Percentiles rank a stretch among this genome's conserved stretches.
Conservation (phyloP, 2,888 invertebrate species). For the Ischnura elegans region DNA sequence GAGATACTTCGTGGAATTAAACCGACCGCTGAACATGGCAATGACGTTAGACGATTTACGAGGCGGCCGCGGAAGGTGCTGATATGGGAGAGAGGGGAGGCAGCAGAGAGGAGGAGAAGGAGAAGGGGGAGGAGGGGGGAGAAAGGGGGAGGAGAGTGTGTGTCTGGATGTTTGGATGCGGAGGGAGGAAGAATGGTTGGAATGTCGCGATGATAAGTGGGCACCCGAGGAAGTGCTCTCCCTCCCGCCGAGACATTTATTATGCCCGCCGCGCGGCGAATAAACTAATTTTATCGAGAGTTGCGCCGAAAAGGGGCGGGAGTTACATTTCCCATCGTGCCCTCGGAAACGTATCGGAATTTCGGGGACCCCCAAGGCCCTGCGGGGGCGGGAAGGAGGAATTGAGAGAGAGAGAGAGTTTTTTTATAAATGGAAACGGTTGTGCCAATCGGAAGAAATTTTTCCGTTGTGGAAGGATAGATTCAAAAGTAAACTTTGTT, state of each 20-base stretch:
- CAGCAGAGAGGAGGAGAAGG: not conserved
- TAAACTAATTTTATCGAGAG: conserved; percentile 22
- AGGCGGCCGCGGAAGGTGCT: not conserved
- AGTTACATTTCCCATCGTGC: not conserved
- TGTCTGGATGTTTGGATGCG: not conserved
- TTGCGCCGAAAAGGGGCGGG: not conserved
- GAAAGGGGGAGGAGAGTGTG: not conserved
- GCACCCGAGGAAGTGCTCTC: not conserved
- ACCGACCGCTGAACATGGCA: not conserved
- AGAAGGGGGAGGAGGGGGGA: not conserved
- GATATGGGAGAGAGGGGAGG: not conserved
- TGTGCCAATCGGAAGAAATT: too few relatives aligned
- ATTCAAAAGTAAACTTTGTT: too few relatives aligned
- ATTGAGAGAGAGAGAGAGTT: too few relatives aligned
- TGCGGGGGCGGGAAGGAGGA: not conserved
- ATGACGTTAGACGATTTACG: not conserved
- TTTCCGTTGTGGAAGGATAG: too few relatives aligned
- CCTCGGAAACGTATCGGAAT: not conserved
- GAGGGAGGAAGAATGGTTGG: conserved; percentile 15
- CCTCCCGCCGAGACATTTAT: not conserved
- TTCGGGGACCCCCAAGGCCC: not conserved
- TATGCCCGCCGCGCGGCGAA: not conserved
- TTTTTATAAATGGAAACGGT: too few relatives aligned
- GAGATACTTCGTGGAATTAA: too few relatives aligned
- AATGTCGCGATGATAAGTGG: conserved; percentile 38